A percentile compares a stretch with the other conserved stretches of the same genome.
phyloP scores from a whole-genome alignment of 2,797 vertebrate species.

The Tolypeutes matacus region DNA sequence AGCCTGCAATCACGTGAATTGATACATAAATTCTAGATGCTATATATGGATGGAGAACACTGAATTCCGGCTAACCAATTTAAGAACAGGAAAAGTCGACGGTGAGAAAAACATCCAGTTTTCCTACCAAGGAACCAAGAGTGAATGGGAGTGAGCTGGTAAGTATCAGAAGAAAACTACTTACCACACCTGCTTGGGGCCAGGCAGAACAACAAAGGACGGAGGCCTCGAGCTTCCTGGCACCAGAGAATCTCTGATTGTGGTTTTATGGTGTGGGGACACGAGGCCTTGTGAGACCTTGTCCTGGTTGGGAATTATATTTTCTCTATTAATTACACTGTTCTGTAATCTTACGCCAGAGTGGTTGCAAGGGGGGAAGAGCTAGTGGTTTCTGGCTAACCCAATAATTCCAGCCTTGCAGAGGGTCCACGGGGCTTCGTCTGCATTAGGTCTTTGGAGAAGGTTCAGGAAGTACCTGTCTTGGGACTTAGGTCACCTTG shows the following conservation, averaged over 20 bases:
- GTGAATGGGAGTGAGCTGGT: not conserved
- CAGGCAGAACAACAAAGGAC: not conserved
- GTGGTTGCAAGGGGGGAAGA: not conserved
- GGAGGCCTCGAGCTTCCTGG: not conserved
- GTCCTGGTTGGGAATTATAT: not conserved
- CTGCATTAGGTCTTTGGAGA: not conserved
- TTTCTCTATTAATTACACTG: not conserved
- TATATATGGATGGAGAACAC: not conserved
- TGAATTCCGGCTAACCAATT: slow-evolving; percentile 1
- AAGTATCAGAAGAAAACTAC: not conserved
- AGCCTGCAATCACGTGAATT: not conserved
- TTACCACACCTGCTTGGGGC: not conserved
- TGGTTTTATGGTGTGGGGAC: not conserved
- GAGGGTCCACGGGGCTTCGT: accelerated
- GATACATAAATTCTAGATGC: not conserved
- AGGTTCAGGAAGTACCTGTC: not conserved
- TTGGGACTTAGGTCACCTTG: not conserved
- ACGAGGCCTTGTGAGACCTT: not conserved
- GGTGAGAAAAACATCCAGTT: not conserved
- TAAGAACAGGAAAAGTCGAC: not conserved
- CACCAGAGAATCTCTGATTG: not conserved
- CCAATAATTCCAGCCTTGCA: not conserved
- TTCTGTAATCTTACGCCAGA: not conserved
- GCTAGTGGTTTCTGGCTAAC: not conserved
- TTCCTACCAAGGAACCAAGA: not conserved